Evolutionary conservation across 2,113 vertebrate species (phyloP).

Genomic region (Porphyrio hochstetteri): DNA sequence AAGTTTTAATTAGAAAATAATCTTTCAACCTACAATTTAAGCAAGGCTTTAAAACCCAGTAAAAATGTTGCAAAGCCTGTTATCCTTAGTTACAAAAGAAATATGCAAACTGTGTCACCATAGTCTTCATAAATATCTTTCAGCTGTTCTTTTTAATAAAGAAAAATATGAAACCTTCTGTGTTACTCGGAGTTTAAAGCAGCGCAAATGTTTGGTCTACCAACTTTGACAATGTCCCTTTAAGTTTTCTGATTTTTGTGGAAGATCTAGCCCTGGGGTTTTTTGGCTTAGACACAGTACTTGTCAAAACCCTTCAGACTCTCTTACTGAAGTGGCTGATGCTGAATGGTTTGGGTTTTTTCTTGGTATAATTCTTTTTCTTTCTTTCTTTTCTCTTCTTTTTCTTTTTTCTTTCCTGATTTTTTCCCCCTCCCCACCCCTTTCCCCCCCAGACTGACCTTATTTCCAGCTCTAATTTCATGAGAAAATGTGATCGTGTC

Average conservation of each 20-base stretch:
- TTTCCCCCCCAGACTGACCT: conserved; percentile 26
- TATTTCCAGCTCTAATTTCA: conserved; percentile 53
- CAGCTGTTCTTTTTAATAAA: conserved; percentile 35
- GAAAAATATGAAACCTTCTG: background rate
- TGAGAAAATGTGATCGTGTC: conserved; percentile 63
- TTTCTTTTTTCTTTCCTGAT: background rate
- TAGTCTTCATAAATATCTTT: conserved; percentile 12
- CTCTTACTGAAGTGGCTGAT: conserved; percentile 37
- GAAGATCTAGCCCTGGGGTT: conserved; percentile 38
- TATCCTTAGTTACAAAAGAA: conserved; percentile 32
- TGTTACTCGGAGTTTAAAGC: conserved; percentile 4
- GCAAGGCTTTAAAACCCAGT: background rate
- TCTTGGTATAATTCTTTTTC: background rate
- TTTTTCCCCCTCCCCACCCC: too few relatives aligned
- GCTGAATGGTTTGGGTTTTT: background rate
- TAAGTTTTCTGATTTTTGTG: conserved; percentile 32
- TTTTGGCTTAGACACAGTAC: conserved; percentile 56
- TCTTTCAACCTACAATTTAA: conserved; percentile 25
- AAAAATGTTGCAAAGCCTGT: background rate
- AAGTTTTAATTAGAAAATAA: conserved; percentile 33
- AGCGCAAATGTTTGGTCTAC: conserved; percentile 48
- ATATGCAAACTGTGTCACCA: background rate
- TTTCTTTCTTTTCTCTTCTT: too few relatives aligned
- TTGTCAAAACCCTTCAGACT: conserved; percentile 60
- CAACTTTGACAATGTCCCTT: conserved; percentile 48